Conservation (phyloP, 2,888 invertebrate genomes). For the Listrodromus nycthemerus region DNA sequence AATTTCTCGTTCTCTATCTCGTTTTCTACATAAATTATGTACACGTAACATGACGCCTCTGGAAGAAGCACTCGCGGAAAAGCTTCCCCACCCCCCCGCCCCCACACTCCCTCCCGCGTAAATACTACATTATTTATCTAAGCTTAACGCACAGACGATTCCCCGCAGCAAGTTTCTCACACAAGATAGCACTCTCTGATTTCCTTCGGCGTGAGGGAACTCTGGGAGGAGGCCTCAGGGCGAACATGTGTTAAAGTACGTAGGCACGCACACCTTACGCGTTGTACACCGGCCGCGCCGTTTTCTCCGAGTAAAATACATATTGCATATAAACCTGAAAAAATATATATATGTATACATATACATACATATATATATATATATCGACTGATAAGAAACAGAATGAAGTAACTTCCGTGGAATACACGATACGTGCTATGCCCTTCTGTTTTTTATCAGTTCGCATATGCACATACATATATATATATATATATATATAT, state of each 20-base stretch:
- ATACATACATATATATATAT: no score
- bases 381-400: no score
- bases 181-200: conserved; percentile 61
- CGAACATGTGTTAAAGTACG: conserved; percentile 61
- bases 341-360: no score
- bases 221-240: conserved; percentile 33
- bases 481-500: not conserved
- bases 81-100: conserved; percentile 26
- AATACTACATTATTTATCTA: conserved; percentile 53
- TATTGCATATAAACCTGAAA: no score
- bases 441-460: no score
- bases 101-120: not conserved
- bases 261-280: conserved; percentile 54
- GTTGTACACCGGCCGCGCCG: conserved; percentile 52
- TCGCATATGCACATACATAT: not conserved
- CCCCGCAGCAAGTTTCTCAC: conserved; percentile 62
- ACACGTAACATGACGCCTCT: conserved; percentile 56
- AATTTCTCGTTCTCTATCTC: conserved; percentile 51
- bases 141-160: conserved; percentile 56
- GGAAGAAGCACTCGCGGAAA: conserved; percentile 37
- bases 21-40: conserved; percentile 51
- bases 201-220: conserved; percentile 55
- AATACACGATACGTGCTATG: no score
- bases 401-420: no score
- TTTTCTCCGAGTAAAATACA: not conserved